Evolutionary conservation across 2,113 vertebrate species (phyloP).

Genomic region (Cebidichthys violaceus): DNA sequence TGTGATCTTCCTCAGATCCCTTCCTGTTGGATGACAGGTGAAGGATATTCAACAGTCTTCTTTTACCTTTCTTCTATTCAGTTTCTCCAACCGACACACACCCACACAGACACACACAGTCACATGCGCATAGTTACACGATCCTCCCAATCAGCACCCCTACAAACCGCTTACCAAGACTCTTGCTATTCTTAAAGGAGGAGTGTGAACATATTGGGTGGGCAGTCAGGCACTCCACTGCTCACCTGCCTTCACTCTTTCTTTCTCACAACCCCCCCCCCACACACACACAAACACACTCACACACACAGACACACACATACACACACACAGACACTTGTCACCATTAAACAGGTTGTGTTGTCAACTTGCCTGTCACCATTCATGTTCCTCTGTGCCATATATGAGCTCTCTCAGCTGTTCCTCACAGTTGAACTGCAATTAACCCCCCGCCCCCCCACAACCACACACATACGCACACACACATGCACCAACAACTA

Average conservation of each 20-base stretch:
- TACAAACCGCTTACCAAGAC: constrained; percentile 68
- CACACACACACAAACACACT: constrained; percentile 29
- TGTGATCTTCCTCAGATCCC: constrained; percentile 51
- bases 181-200: constrained; percentile 73
- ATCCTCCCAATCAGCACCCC: constrained; percentile 63
- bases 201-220: constrained; percentile 78
- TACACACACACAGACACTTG: constrained; percentile 61
- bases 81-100: constrained; percentile 19
- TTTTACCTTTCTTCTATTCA: constrained; percentile 28
- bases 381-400: constrained; percentile 76
- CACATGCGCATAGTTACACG: constrained; percentile 31
- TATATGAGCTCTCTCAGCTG: constrained; percentile 86
- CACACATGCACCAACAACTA: constrained; percentile 27
- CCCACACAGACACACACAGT: constrained; percentile 15
- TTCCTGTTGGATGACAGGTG: constrained; percentile 73
- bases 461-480: constrained; percentile 46
- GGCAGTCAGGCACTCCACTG: constrained; percentile 54
- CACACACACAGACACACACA: constrained; percentile 29
- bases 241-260: constrained; percentile 76
- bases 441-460: constrained; percentile 71
- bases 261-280: constrained; percentile 57
- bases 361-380: constrained; percentile 79
- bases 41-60: constrained; percentile 54
- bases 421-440: constrained; percentile 81
- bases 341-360: constrained; percentile 81